phyloP scores from a whole-genome alignment of 2,797 vertebrate species.

The Pseudomugil tenellus region DNA sequence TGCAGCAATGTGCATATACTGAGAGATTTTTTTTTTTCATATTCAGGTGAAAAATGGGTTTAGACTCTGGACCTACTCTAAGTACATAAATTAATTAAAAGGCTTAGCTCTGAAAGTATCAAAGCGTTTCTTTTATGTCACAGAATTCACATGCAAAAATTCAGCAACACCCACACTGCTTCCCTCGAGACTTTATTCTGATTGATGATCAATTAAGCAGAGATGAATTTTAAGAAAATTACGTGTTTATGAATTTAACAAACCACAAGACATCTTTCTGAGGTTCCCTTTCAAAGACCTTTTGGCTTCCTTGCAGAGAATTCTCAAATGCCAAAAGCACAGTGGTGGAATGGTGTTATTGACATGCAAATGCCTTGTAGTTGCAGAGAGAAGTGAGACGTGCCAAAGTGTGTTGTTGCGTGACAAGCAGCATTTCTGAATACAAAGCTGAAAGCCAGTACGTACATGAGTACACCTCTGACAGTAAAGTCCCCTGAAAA shows the following conservation, averaged over 20 bases:
- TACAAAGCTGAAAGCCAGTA: conserved; percentile 58
- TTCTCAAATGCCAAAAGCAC: conserved; percentile 70
- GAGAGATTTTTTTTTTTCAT: conserved; percentile 38
- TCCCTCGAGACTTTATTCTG: conserved; percentile 41
- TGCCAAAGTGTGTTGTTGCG: conserved; percentile 79
- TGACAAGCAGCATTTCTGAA: conserved; percentile 76
- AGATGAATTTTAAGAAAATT: conserved; percentile 44
- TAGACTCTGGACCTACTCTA: conserved; percentile 22
- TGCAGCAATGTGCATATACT: conserved; percentile 68
- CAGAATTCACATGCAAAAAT: conserved; percentile 8
- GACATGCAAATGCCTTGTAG: conserved; percentile 80
- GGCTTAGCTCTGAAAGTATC: conserved; percentile 42
- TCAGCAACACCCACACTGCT: conserved; percentile 17
- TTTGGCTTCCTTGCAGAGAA: conserved; percentile 64
- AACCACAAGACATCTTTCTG: conserved; percentile 44
- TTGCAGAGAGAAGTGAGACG: conserved; percentile 76
- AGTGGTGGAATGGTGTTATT: conserved; percentile 74
- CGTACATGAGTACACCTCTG: conserved; percentile 55
- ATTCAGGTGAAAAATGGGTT: conserved; percentile 52
- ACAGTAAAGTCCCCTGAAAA: conserved; percentile 52
- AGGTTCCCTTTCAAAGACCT: conserved; percentile 64
- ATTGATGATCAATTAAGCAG: conserved; percentile 46
- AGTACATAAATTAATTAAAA: conserved; percentile 44
- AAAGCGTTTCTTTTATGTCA: conserved; percentile 3
- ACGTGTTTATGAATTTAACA: conserved; percentile 38